Percentiles rank a stretch among this genome's conserved stretches.
Evolutionary conservation across 2,113 vertebrate species (phyloP).

Genomic region (Agapornis roseicollis): DNA sequence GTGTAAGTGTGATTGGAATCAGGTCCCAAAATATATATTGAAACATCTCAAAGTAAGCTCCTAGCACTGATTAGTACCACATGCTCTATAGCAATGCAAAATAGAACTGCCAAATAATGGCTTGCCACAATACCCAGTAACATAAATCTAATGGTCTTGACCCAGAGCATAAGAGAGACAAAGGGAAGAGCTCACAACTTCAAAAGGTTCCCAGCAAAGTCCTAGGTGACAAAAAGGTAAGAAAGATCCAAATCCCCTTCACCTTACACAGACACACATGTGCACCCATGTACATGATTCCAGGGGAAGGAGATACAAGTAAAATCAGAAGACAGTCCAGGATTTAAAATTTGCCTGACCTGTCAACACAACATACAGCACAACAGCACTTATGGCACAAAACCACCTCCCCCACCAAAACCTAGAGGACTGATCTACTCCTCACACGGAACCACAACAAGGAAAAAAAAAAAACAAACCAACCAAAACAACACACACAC

Average conservation of each 20-base stretch:
- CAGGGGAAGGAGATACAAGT: not conserved
- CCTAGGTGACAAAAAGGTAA: slow-evolving; percentile 17
- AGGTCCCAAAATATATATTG: slow-evolving; percentile 26
- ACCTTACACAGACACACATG: not conserved
- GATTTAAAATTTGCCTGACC: not conserved
- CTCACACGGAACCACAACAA: not conserved
- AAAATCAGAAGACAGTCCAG: not conserved
- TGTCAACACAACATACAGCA: not conserved
- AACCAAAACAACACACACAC: not conserved
- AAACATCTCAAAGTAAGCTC: slow-evolving; percentile 61
- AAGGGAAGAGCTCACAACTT: slow-evolving; percentile 14
- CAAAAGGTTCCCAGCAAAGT: slow-evolving; percentile 10
- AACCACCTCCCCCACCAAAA: not conserved
- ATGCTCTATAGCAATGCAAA: slow-evolving; percentile 41
- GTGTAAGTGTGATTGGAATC: slow-evolving; percentile 27
- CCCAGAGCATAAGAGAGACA: not conserved
- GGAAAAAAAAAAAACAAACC: not conserved
- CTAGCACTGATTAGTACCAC: slow-evolving; percentile 60
- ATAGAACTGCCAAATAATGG: slow-evolving; percentile 7
- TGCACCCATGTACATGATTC: not conserved
- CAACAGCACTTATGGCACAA: not conserved
- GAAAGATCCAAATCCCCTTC: not conserved
- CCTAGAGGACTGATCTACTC: not conserved
- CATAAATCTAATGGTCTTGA: slow-evolving; percentile 11
- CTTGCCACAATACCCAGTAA: slow-evolving; percentile 15